A percentile compares a stretch with the other conserved stretches of the same genome.
Evolutionary conservation across 2,888 invertebrate species (phyloP).

Genomic region (Philereme vetulata): DNA sequence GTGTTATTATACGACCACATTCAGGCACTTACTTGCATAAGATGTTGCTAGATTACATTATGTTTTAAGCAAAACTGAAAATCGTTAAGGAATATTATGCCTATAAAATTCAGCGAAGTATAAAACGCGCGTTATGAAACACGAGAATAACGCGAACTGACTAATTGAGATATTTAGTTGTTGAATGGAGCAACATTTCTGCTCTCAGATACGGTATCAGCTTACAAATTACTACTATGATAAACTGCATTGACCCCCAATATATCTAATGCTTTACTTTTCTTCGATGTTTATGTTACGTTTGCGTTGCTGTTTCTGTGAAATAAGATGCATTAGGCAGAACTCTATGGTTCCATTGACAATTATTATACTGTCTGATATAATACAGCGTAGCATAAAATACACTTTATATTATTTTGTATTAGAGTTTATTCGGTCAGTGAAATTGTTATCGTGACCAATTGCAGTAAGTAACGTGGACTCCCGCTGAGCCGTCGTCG

Average conservation of each 20-base stretch:
- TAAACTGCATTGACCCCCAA: constrained; percentile 46
- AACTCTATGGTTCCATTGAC: constrained; percentile 42
- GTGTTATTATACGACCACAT: not conserved
- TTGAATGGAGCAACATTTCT: constrained; percentile 44
- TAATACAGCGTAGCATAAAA: constrained; percentile 38
- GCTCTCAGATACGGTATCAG: constrained; percentile 48
- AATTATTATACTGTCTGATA: constrained; percentile 30
- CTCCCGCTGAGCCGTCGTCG: constrained; percentile 59
- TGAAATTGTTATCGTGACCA: constrained; percentile 74
- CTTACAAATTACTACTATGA: constrained; percentile 53
- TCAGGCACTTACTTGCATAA: no score
- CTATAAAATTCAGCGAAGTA: constrained; percentile 2
- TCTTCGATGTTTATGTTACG: constrained; percentile 39
- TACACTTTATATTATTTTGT: constrained; percentile 53
- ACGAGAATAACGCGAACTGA: constrained; percentile 11
- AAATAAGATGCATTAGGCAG: constrained; percentile 25
- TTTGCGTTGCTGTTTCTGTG: constrained; percentile 22
- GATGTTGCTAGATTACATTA: not conserved
- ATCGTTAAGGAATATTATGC: not conserved
- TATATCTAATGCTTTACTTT: constrained; percentile 41
- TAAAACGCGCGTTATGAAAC: constrained; percentile 3
- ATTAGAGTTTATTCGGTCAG: constrained; percentile 61
- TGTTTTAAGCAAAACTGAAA: no score
- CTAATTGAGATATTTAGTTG: constrained; percentile 34
- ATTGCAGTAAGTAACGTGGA: constrained; percentile 67